Percentiles rank a stretch among this genome's conserved stretches.
Evolutionary conservation across 1,140 invertebrate species (phyloP).

Genomic region (Holotrichia oblita): DNA sequence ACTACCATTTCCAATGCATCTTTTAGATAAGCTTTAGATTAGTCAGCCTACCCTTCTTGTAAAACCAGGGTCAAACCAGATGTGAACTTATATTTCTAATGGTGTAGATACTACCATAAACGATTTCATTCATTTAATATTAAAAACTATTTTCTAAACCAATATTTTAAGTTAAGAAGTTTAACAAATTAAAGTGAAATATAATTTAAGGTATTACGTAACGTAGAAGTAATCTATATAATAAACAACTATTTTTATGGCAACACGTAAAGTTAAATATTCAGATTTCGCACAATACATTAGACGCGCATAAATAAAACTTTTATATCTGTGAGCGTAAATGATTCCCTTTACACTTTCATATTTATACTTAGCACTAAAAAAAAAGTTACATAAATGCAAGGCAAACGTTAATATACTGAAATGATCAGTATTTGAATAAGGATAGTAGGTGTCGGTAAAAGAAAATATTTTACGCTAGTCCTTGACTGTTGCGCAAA

Average conservation of each 20-base stretch:
- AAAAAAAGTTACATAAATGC: not conserved
- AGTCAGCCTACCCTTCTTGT: not conserved
- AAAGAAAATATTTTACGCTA: not conserved
- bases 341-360: too few relatives aligned
- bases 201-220: not conserved
- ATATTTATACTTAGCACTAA: not conserved
- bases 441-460: constrained; percentile 3
- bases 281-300: not conserved
- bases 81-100: not conserved
- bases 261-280: not conserved
- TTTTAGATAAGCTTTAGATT: not conserved
- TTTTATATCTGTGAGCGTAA: too few relatives aligned
- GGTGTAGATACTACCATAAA: not conserved
- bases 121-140: not conserved
- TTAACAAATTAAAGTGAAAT: not conserved
- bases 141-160: not conserved
- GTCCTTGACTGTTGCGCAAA: constrained; percentile 2
- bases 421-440: not conserved
- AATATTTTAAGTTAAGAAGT: not conserved
- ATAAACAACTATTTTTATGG: not conserved
- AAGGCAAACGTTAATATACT: not conserved
- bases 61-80: not conserved
- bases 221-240: not conserved
- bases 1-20: not conserved
- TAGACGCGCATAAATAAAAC: not conserved